phyloP scores from a whole-genome alignment of 2,113 vertebrate genomes.

The Alosa alosa region DNA sequence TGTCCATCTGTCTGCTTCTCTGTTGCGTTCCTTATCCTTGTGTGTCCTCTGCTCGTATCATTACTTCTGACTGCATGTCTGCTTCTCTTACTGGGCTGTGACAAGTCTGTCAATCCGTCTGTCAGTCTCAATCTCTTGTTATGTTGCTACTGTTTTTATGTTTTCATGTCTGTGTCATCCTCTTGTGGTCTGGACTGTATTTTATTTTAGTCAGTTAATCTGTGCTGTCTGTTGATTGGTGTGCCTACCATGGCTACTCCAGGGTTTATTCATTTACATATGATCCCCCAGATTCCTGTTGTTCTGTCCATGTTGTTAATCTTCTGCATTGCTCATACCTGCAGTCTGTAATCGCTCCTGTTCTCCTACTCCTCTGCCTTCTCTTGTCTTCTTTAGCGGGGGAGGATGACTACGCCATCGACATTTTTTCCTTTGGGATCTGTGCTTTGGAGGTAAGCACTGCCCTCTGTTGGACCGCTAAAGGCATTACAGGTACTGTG shows the following conservation, averaged over 20 bases:
- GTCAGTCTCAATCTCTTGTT: not conserved
- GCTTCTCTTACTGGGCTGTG: slow-evolving; percentile 87
- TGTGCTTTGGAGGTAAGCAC: slow-evolving; percentile 87
- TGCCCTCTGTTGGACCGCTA: not conserved
- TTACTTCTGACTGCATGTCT: slow-evolving; percentile 72
- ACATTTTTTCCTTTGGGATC: slow-evolving; percentile 97
- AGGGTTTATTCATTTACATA: not conserved
- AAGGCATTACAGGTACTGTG: not conserved
- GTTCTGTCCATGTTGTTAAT: not conserved
- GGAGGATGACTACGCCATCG: slow-evolving; percentile 85
- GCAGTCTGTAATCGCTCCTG: not conserved
- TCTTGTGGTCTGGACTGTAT: not conserved
- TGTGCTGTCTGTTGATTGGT: not conserved
- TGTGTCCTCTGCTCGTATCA: not conserved
- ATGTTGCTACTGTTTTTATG: not conserved
- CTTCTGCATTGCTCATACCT: not conserved
- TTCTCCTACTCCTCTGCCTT: not conserved
- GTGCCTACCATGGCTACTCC: not conserved
- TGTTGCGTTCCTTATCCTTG: not conserved
- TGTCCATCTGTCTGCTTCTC: not conserved
- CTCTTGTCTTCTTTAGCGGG: slow-evolving; percentile 63
- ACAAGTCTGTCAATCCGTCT: slow-evolving; percentile 31
- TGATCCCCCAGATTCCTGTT: not conserved
- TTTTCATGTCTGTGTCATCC: not conserved
- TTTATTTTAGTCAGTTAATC: not conserved